phyloP scores from a whole-genome alignment of 2,888 invertebrate species.

The Protodeltote pygarga region DNA sequence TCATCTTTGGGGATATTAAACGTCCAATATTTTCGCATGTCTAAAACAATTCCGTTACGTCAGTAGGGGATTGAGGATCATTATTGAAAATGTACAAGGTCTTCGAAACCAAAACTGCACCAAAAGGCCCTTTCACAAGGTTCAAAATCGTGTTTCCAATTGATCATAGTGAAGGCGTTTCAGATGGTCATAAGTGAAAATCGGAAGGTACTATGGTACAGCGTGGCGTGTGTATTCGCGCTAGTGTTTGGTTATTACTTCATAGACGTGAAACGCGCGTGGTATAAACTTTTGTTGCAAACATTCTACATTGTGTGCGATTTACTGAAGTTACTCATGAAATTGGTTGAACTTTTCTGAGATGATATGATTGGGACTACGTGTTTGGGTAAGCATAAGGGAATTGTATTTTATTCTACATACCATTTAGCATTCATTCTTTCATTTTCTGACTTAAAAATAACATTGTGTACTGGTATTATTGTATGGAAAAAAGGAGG shows the following conservation, averaged over 20 bases:
- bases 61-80: background rate
- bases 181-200: conserved; percentile 80
- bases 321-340: conserved; percentile 76
- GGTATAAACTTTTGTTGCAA: conserved; percentile 77
- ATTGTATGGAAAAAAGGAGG: too few relatives aligned
- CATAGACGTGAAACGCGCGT: conserved; percentile 74
- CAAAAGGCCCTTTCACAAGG: conserved; percentile 14
- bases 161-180: conserved; percentile 48
- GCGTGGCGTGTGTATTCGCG: conserved; percentile 57
- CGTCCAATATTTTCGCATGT: too few relatives aligned
- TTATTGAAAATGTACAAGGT: conserved; percentile 3
- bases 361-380: conserved; percentile 58
- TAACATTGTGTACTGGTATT: too few relatives aligned
- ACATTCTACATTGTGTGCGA: conserved; percentile 78
- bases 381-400: conserved; percentile 49
- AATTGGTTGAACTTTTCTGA: conserved; percentile 78
- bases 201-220: conserved; percentile 70
- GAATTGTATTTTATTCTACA: too few relatives aligned
- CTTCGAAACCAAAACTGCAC: conserved; percentile 14
- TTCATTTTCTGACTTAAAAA: too few relatives aligned
- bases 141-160: conserved; percentile 26
- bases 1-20: too few relatives aligned
- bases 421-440: too few relatives aligned
- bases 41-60: too few relatives aligned
- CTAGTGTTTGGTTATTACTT: conserved; percentile 64